These are phyloP conservation scores for Lepas anatifera DNA, from an alignment of 2,888 invertebrate species.

Conservation along the genomic window DNA sequence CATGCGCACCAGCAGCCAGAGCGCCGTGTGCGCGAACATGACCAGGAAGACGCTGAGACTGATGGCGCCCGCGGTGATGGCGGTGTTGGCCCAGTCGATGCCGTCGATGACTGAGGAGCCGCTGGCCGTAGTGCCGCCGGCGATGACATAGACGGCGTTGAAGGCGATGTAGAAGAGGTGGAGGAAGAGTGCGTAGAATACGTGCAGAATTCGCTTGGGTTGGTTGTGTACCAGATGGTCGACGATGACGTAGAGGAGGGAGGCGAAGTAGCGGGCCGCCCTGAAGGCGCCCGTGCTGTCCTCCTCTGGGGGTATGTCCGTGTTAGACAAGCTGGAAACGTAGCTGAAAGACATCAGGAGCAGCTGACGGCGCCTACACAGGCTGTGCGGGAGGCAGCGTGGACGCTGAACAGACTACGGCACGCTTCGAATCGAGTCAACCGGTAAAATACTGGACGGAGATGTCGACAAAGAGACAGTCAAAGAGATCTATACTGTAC, in stretches of 20 bases:
- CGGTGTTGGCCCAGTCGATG: not conserved
- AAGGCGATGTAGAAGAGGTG: not conserved
- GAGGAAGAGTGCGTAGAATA: not conserved
- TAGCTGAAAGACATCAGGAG: too few relatives aligned
- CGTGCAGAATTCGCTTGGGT: constrained; percentile 1
- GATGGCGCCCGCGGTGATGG: not conserved
- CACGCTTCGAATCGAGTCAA: too few relatives aligned
- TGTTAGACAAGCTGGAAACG: too few relatives aligned
- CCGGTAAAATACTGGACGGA: too few relatives aligned
- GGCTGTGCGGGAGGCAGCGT: too few relatives aligned
- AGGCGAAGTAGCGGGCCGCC: not conserved
- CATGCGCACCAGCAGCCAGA: constrained; percentile 1
- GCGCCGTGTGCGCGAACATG: not conserved
- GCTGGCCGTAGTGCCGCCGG: not conserved
- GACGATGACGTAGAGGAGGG: not conserved
- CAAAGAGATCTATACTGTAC: too few relatives aligned
- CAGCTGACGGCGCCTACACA: too few relatives aligned
- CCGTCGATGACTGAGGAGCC: not conserved
- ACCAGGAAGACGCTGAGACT: not conserved
- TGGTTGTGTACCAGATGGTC: constrained; percentile 4
- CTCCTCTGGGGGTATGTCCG: not conserved
- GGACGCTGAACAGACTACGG: too few relatives aligned
- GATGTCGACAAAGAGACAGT: too few relatives aligned
- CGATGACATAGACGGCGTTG: not conserved
- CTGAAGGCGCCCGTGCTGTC: not conserved